Base-by-base conservation (phyloP, 2,888 invertebrate species). In the Leptopterna dolabrata region DNA sequence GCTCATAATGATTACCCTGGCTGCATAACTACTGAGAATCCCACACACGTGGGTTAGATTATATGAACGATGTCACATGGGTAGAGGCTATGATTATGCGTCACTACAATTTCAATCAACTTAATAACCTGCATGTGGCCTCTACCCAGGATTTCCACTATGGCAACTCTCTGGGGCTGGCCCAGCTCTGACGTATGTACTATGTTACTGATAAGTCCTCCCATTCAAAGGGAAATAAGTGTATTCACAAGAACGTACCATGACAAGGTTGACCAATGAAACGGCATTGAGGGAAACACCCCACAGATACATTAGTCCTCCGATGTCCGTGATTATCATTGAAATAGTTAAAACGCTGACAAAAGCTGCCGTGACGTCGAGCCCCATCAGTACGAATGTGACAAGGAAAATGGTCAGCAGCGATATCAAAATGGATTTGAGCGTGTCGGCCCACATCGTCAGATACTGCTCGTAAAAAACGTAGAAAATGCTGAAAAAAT, bases 391-490 rank as follows among this genome's bases (percentile, higher is more conserved):
- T 19, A 97, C 90, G 92, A 98, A 97, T 0, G 98, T 97, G 9
- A 98, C 98, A 41, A 97, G 93, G 92, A 99, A 98, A 89, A 99
- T 98, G n/a, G 98, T 97, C 1, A 95, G 92, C 88, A 98, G 93
- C 19, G 98, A 98, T 87, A 98, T 95, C 24, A 95, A 95, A 92
- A 99, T 94, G 90, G 97, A 97, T 91, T 95, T 94, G 45, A 97
- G 91, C 0, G 98, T 97, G 91, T 99, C 98, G 0, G 95, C 94
- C 95, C 98, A 97, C 94, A 99, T 98, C 11, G 97, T 97, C 89
- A 99, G 93, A 92, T 99, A 99, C 93, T 99, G 99, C 92, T 99
- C 99, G 92, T 99, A 99, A 93, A 98, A 99, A 36, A 99, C 99
- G 92, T 99, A 99, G 93, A 98, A 98, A 82, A 99, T 95, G 0